These are phyloP conservation scores for Meles meles DNA, from an alignment of 2,113 vertebrate genomes.

Conservation along the genomic window DNA sequence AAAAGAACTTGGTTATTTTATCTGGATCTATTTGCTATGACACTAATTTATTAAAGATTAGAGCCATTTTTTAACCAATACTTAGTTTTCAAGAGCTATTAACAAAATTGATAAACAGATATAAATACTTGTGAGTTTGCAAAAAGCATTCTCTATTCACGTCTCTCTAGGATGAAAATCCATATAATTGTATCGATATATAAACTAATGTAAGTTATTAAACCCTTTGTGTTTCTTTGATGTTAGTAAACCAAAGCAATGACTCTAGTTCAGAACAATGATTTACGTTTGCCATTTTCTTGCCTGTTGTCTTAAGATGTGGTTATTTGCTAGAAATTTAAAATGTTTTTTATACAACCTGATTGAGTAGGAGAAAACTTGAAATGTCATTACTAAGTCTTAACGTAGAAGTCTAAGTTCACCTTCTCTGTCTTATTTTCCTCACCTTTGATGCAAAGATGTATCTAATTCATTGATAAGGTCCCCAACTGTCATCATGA, in stretches of 20 bases:
- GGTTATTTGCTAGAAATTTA: neutral
- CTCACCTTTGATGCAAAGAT: neutral
- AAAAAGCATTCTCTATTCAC: neutral
- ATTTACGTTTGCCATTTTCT: neutral
- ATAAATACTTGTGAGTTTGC: neutral
- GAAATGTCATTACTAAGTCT: neutral
- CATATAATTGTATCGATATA: neutral
- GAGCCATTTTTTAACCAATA: neutral
- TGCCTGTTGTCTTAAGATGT: neutral
- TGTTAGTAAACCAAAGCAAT: neutral
- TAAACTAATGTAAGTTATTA: neutral
- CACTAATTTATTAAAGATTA: slow-evolving; percentile 33
- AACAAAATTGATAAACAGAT: neutral
- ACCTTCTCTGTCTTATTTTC: neutral
- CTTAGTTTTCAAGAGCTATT: neutral
- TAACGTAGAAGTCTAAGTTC: neutral
- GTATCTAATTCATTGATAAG: neutral
- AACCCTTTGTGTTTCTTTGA: neutral
- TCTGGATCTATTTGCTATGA: slow-evolving; percentile 5
- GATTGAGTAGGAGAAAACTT: neutral
- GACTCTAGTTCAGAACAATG: neutral
- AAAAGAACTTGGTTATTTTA: neutral
- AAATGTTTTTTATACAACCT: neutral
- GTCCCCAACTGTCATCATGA: neutral
- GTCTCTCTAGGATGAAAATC: neutral